A percentile compares a stretch with the other conserved stretches of the same genome.
These are phyloP conservation scores for Psix sp. DNA, from an alignment of 1,140 invertebrate species.

Conservation along the genomic window DNA sequence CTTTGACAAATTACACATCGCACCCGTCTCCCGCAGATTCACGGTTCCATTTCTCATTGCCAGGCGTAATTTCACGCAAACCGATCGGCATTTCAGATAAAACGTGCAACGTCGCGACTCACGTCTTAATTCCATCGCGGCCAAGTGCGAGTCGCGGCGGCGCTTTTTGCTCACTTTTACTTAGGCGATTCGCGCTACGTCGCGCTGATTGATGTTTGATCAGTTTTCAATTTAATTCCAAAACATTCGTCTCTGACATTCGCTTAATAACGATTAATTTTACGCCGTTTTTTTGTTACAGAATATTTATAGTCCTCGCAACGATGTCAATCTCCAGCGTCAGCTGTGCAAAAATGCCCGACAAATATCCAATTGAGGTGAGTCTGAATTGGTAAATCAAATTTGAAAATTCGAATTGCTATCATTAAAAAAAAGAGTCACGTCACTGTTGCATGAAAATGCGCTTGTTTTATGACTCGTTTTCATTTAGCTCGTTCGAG, in stretches of 20 bases:
- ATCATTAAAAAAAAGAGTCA: too few relatives aligned
- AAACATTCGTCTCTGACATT: slow-evolving; percentile 13
- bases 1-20: slow-evolving; percentile 23
- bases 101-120: slow-evolving; percentile 38
- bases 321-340: slow-evolving; percentile 61
- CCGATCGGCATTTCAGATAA: slow-evolving; percentile 49
- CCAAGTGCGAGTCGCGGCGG: slow-evolving; percentile 38
- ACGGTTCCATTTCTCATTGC: slow-evolving; percentile 48
- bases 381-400: slow-evolving; percentile 25
- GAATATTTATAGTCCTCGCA: slow-evolving; percentile 65
- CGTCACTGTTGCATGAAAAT: too few relatives aligned
- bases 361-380: slow-evolving; percentile 72
- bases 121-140: slow-evolving; percentile 45
- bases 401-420: too few relatives aligned
- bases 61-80: slow-evolving; percentile 38
- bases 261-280: slow-evolving; percentile 24
- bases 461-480: too few relatives aligned
- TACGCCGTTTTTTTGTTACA: slow-evolving; percentile 63
- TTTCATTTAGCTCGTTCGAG: too few relatives aligned
- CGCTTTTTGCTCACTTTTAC: slow-evolving; percentile 21
- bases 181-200: slow-evolving; percentile 9
- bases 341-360: slow-evolving; percentile 65
- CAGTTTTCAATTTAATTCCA: slow-evolving; percentile 25
- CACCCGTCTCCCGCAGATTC: too few relatives aligned
- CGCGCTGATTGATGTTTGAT: slow-evolving; percentile 19